Conservation (phyloP, 2,113 vertebrate genomes). For the Protobothrops flavoviridis region DNA sequence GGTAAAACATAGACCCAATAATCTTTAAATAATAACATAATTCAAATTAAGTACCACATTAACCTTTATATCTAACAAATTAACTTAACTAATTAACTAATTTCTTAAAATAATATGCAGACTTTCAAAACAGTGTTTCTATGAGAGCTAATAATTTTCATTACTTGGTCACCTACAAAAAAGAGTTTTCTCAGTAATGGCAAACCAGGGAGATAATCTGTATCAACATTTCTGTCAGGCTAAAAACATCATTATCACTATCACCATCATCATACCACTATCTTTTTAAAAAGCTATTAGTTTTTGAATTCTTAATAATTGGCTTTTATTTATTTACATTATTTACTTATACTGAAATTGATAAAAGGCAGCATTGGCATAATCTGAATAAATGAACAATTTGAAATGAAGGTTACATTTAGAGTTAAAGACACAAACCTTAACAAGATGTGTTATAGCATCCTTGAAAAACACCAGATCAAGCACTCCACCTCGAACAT, state of each 20-base stretch:
- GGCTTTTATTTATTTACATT: background rate
- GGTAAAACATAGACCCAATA: background rate
- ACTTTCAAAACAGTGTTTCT: background rate
- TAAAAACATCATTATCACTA: background rate
- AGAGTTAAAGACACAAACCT: conserved; percentile 61
- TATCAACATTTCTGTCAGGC: background rate
- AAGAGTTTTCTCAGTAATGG: background rate
- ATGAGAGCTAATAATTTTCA: background rate
- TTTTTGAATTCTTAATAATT: background rate
- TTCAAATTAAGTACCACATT: background rate
- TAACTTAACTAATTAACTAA: background rate
- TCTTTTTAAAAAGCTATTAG: background rate
- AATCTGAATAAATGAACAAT: background rate
- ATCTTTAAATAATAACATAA: background rate
- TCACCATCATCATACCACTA: background rate
- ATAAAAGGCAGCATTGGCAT: background rate
- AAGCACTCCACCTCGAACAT: conserved; percentile 70
- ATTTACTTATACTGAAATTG: background rate
- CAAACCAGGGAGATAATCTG: background rate
- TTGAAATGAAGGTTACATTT: background rate
- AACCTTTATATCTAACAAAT: background rate
- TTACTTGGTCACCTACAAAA: background rate
- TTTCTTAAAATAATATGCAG: background rate
- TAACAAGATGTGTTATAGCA: conserved; percentile 77
- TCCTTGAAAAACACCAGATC: conserved; percentile 82